Base-by-base conservation (phyloP, 2,888 invertebrate species). In the Busseola fusca region DNA sequence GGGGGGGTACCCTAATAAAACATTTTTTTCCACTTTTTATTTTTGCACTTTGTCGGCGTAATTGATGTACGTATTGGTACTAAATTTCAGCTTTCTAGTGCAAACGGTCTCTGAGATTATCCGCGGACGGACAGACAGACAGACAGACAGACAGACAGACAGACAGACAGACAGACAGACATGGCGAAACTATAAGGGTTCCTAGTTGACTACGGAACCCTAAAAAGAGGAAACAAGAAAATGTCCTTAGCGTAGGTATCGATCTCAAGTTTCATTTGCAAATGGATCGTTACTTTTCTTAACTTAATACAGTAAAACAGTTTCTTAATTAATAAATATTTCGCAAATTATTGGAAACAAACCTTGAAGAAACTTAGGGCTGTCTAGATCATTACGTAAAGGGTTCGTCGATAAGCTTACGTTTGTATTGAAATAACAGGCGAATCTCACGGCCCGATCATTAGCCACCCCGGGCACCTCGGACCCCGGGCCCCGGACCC, bases 391-490 rank as follows among this genome's bases (percentile, higher is more conserved):
- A 64, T 74, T 74, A 70, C 73, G 67, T 27, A 78, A 80, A 77
- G 78, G 81, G 66, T 69, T 77, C 66, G 25, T 66, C 69, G 81
- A 80, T 80, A 80, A 81, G 81, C 65, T 70, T 70, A 67, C 73
- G 68, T 76, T 63, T 60, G 65, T 80, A 80, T 80, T 81, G 81
- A 80, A 80, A 81, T 81, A 62, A 64, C 70, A 34, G 66, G 25
- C 18, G 57, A 74, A 81, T 81, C 80, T 81, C 69, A 57, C 50
- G 64, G 45, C 57, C 69, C 74, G 74, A 77, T 79, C 82, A 76
- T 78, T 76, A 76, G 69, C 56, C 56, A 37, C 56, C 56, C 45
- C 12, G 14, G 65, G 58, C 54, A 40, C 27, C 27, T 16, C 9
- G 6, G 16, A 14, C n/a, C n/a, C 30, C 59, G n/a, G 30, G 7